Evolutionary conservation across 2,797 vertebrate species (phyloP).

Genomic region (Stomatorhinus walkeri): DNA sequence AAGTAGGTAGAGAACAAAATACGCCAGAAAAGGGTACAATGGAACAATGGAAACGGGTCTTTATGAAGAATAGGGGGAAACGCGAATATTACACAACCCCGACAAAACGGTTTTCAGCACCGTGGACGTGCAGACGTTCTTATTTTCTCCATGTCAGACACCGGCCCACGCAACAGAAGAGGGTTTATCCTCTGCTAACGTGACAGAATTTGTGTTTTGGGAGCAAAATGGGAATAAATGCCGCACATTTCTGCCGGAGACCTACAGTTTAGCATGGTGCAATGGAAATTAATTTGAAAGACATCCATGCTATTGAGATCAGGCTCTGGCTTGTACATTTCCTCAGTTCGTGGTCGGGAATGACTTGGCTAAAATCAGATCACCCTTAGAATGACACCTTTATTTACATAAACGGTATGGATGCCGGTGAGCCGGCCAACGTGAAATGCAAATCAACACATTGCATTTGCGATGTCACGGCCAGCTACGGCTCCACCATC

Average conservation of each 20-base stretch:
- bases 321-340: conserved; percentile 22
- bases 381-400: conserved; percentile 40
- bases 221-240: conserved; percentile 25
- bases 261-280: conserved; percentile 33
- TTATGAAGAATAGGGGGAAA: conserved; percentile 35
- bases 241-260: conserved; percentile 29
- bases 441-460: conserved; percentile 43
- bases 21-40: conserved; percentile 35
- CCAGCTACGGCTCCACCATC: conserved; percentile 34
- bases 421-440: conserved; percentile 31
- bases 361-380: conserved; percentile 42
- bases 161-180: background rate
- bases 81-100: conserved; percentile 17
- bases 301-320: conserved; percentile 37
- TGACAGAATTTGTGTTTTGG: conserved; percentile 24
- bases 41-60: conserved; percentile 40
- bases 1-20: conserved; percentile 41
- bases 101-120: conserved; percentile 15
- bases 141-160: conserved; percentile 7
- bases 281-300: conserved; percentile 36
- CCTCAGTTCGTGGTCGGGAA: conserved; percentile 38
- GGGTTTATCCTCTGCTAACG: background rate
- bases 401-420: conserved; percentile 43
- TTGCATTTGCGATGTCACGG: conserved; percentile 37
- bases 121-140: background rate